A percentile compares a stretch with the other conserved stretches of the same genome.
Conservation (phyloP, 2,888 invertebrate genomes). For the Sipunculus nudus region DNA sequence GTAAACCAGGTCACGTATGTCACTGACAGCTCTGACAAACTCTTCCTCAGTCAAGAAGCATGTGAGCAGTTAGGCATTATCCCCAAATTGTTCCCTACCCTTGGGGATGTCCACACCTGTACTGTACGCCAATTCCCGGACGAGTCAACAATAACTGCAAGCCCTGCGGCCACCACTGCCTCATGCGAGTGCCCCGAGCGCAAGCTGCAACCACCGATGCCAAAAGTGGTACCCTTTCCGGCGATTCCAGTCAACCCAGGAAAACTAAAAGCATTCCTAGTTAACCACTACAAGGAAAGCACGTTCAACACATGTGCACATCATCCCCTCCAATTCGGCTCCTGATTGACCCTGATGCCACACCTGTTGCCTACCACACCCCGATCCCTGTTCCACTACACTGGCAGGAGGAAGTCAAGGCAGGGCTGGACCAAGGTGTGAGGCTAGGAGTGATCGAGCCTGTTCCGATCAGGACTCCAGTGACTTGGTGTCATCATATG, state of each 20-base stretch:
- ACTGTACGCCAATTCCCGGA: constrained; percentile 25
- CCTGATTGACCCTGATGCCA: constrained; percentile 42
- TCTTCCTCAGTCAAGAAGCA: not conserved
- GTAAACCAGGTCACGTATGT: too few relatives aligned
- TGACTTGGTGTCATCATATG: constrained; percentile 30
- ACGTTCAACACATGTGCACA: constrained; percentile 49
- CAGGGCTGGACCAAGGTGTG: constrained; percentile 43
- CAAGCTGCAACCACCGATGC: constrained; percentile 18
- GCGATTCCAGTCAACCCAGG: constrained; percentile 31
- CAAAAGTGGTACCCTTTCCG: constrained; percentile 35
- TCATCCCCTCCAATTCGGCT: constrained; percentile 40
- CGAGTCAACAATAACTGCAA: constrained; percentile 26
- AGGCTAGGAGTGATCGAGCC: constrained; percentile 33
- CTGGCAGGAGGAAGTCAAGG: constrained; percentile 46
- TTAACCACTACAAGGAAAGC: constrained; percentile 42
- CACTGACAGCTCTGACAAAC: too few relatives aligned
- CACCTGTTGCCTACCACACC: constrained; percentile 43
- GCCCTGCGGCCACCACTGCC: too few relatives aligned
- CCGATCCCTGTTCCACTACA: constrained; percentile 49
- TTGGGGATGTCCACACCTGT: too few relatives aligned
- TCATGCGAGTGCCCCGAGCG: too few relatives aligned
- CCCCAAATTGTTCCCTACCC: not conserved
- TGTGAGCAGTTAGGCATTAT: not conserved
- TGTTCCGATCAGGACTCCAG: constrained; percentile 15
- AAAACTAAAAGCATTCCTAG: constrained; percentile 34